These are phyloP conservation scores for Rallus crepitans DNA, from an alignment of 2,797 vertebrate species.

Conservation along the genomic window DNA sequence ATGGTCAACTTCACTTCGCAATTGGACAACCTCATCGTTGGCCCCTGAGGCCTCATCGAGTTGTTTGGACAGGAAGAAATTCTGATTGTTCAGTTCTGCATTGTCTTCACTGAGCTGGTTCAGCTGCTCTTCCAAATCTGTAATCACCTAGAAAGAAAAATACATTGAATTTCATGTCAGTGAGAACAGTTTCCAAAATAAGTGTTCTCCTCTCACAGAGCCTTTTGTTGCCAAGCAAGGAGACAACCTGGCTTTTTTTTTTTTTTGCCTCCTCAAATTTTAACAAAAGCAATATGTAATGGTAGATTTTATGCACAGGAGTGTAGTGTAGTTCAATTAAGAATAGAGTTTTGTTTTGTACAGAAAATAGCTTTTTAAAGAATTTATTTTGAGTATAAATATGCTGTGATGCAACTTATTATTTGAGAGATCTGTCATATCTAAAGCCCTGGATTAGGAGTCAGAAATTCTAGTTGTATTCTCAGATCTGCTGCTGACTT, in stretches of 20 bases:
- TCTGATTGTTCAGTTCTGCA: constrained; percentile 97
- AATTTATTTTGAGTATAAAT: neutral
- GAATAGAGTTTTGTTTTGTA: neutral
- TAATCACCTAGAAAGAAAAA: constrained; percentile 88
- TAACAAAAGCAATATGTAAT: neutral
- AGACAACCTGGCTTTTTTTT: neutral
- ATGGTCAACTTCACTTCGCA: constrained; percentile 94
- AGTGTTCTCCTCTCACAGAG: neutral
- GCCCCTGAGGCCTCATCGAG: constrained; percentile 94
- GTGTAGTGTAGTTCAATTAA: neutral
- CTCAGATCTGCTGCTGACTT: neutral
- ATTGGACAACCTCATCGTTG: constrained; percentile 90
- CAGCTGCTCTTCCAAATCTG: constrained; percentile 97
- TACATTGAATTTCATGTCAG: neutral
- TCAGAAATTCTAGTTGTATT: neutral
- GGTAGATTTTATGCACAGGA: neutral
- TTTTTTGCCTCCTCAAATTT: neutral
- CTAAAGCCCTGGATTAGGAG: neutral
- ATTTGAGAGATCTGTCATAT: neutral
- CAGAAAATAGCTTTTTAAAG: neutral
- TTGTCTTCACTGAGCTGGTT: constrained; percentile 98
- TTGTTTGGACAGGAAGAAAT: constrained; percentile 98
- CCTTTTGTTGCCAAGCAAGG: neutral
- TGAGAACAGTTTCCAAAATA: neutral
- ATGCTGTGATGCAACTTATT: neutral